These are phyloP conservation scores for Panthera tigris DNA, from an alignment of 2,113 vertebrate genomes.

Conservation along the genomic window DNA sequence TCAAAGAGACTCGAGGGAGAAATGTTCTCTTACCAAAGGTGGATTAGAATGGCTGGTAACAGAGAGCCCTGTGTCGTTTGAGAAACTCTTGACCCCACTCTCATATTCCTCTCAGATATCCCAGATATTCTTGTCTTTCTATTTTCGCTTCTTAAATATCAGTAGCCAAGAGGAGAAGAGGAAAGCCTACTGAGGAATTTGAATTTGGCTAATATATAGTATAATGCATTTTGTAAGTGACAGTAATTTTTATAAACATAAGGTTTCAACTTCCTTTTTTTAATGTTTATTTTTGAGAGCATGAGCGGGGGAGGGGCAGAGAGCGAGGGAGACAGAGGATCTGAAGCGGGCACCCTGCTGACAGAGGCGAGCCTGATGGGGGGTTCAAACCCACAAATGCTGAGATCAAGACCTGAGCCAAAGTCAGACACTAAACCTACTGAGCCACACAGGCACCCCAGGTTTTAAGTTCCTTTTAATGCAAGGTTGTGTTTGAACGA, in stretches of 20 bases:
- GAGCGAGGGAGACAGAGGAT: no score
- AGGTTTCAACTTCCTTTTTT: neutral
- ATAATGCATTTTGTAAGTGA: neutral
- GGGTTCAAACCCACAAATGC: no score
- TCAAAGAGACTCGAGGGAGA: neutral
- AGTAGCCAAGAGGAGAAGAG: neutral
- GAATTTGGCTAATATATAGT: neutral
- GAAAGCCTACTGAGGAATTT: neutral
- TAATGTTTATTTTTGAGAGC: no score
- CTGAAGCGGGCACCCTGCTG: no score
- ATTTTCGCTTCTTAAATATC: neutral
- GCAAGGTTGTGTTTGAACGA: neutral
- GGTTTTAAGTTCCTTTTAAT: slow-evolving; percentile 52
- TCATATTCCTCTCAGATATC: neutral
- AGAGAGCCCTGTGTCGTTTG: neutral
- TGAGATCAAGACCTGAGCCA: no score
- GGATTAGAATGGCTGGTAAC: neutral
- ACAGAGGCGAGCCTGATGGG: no score
- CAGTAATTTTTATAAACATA: slow-evolving; percentile 27
- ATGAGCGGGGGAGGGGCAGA: no score
- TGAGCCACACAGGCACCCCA: neutral
- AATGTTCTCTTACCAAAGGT: neutral
- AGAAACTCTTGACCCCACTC: neutral
- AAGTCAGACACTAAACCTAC: no score
- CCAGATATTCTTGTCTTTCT: neutral